phyloP scores from a whole-genome alignment of 2,797 vertebrate genomes.

The Clarias platycephalus region DNA sequence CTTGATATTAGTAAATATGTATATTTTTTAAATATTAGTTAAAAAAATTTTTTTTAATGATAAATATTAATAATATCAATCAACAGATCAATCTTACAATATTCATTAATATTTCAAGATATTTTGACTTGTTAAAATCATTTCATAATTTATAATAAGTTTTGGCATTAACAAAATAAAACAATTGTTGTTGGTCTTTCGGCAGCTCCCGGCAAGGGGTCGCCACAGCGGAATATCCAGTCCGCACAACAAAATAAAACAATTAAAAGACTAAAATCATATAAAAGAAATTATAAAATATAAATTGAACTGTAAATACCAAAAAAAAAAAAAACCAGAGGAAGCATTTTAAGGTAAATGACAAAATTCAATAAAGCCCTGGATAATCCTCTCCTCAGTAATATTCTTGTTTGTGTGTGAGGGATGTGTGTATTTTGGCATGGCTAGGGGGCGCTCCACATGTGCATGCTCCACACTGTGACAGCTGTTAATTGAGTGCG shows the following conservation, averaged over 20 bases:
- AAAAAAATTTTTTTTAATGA: no score
- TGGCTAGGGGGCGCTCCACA: constrained; percentile 46
- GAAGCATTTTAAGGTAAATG: background rate
- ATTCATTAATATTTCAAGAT: no score
- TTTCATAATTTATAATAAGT: no score
- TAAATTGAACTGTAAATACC: background rate
- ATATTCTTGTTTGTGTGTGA: constrained; percentile 14
- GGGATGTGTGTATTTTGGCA: constrained; percentile 44
- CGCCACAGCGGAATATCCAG: no score
- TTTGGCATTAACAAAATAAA: background rate
- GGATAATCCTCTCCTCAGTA: background rate
- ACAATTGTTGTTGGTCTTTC: no score
- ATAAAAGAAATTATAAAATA: background rate
- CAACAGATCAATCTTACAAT: background rate
- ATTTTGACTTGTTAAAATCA: no score
- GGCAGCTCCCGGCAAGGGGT: no score
- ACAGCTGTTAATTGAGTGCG: constrained; percentile 69
- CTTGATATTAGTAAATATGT: background rate
- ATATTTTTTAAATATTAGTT: no score
- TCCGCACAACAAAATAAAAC: no score
- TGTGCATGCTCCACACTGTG: constrained; percentile 55
- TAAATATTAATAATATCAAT: no score
- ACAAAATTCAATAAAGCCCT: background rate
- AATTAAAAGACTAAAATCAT: background rate
- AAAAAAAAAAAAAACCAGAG: no score